A percentile compares a stretch with the other conserved stretches of the same genome.
Conservation (phyloP, 2,113 vertebrate genomes). For the Nematolebias whitei region DNA sequence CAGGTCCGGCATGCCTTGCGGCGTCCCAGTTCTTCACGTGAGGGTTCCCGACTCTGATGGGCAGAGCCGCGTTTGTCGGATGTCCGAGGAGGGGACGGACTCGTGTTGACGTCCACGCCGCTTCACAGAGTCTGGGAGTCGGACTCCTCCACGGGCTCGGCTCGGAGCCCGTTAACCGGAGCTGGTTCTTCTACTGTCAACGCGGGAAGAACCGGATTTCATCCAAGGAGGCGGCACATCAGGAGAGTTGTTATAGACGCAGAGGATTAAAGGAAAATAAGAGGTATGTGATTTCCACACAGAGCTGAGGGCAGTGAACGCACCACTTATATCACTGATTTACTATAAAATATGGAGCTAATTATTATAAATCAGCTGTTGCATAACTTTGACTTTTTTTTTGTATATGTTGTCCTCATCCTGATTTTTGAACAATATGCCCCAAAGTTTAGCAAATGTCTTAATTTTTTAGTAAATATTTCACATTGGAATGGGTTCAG, state of each 20-base stretch:
- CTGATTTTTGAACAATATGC: neutral
- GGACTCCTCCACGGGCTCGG: slow-evolving; percentile 21
- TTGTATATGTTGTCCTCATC: neutral
- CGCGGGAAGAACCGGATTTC: slow-evolving; percentile 18
- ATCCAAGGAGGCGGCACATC: neutral
- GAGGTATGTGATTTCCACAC: slow-evolving; percentile 49
- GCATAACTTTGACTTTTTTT: slow-evolving; percentile 42
- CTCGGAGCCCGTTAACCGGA: neutral
- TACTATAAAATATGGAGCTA: neutral
- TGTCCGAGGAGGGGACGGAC: slow-evolving; percentile 45
- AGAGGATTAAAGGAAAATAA: slow-evolving; percentile 1
- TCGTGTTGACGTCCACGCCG: slow-evolving; percentile 54
- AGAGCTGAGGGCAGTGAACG: slow-evolving; percentile 20
- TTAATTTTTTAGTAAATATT: neutral
- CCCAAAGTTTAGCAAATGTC: neutral
- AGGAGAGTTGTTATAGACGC: slow-evolving; percentile 9
- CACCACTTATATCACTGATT: slow-evolving; percentile 14
- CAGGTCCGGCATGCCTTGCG: slow-evolving; percentile 79
- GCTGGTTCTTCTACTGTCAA: slow-evolving; percentile 9
- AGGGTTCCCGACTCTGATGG: neutral
- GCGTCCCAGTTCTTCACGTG: slow-evolving; percentile 72
- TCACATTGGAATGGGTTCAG: neutral
- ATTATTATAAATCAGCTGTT: slow-evolving; percentile 7
- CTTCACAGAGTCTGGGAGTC: slow-evolving; percentile 4
- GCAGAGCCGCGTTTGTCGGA: slow-evolving; percentile 49